These are phyloP conservation scores for Andrena fulva DNA, from an alignment of 2,888 invertebrate species.

Conservation along the genomic window DNA sequence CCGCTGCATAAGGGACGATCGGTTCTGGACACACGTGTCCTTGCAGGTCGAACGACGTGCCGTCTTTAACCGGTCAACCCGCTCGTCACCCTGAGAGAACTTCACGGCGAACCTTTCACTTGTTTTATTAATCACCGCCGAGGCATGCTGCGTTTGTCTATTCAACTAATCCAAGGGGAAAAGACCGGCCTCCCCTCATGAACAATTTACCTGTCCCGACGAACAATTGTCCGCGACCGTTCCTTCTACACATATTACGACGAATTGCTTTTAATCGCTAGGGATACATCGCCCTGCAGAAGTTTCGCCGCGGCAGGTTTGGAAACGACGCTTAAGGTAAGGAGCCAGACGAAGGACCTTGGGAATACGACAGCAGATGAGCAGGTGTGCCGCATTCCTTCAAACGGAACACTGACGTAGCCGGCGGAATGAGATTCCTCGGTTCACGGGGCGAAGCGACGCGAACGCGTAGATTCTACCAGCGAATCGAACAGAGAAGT, in stretches of 20 bases:
- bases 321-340: neutral
- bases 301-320: neutral
- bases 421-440: constrained; percentile 41
- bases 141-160: constrained; percentile 55
- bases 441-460: constrained; percentile 16
- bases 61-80: constrained; percentile 52
- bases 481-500: constrained; percentile 9
- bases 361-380: constrained; percentile 54
- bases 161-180: constrained; percentile 19
- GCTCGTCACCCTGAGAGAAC: constrained; percentile 40
- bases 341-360: constrained; percentile 19
- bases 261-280: neutral
- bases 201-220: constrained; percentile 35
- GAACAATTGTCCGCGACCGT: constrained; percentile 12
- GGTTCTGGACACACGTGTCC: constrained; percentile 49
- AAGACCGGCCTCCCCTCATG: constrained; percentile 27
- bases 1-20: constrained; percentile 18
- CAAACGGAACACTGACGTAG: constrained; percentile 48
- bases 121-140: constrained; percentile 68
- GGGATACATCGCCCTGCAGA: no score
- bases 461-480: constrained; percentile 30
- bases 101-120: constrained; percentile 63
- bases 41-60: constrained; percentile 53
- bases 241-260: neutral
- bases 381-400: constrained; percentile 68